These are phyloP conservation scores for Mormoops blainvillei DNA, from an alignment of 2,113 vertebrate species.

Conservation along the genomic window DNA sequence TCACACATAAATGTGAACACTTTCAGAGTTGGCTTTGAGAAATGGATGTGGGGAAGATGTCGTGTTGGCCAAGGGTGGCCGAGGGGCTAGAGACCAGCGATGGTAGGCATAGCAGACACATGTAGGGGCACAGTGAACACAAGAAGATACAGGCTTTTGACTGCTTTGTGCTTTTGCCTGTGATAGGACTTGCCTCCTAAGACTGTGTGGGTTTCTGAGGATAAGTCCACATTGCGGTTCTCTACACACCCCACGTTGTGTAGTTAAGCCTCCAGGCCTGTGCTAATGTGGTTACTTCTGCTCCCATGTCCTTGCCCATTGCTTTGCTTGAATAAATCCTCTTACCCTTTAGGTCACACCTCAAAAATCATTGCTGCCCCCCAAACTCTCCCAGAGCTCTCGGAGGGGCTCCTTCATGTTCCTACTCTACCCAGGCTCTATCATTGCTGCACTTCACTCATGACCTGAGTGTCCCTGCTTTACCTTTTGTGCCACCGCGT, in stretches of 20 bases:
- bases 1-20: not conserved
- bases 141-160: not conserved
- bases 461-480: not conserved
- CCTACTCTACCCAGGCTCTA: not conserved
- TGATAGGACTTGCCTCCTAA: not conserved
- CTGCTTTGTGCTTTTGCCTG: not conserved
- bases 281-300: not conserved
- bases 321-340: not conserved
- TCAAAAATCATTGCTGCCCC: not conserved
- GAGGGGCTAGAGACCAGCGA: not conserved
- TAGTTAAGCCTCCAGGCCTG: not conserved
- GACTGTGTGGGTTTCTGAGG: not conserved
- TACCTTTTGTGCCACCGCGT: not conserved
- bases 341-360: not conserved
- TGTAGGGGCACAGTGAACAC: not conserved
- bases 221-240: not conserved
- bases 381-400: not conserved
- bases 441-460: no score
- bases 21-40: not conserved
- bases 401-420: not conserved
- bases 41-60: not conserved
- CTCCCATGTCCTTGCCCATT: not conserved
- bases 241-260: not conserved
- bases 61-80: not conserved
- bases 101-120: not conserved